Conservation (phyloP, 1,140 invertebrate genomes). For the Neelides sp. region DNA sequence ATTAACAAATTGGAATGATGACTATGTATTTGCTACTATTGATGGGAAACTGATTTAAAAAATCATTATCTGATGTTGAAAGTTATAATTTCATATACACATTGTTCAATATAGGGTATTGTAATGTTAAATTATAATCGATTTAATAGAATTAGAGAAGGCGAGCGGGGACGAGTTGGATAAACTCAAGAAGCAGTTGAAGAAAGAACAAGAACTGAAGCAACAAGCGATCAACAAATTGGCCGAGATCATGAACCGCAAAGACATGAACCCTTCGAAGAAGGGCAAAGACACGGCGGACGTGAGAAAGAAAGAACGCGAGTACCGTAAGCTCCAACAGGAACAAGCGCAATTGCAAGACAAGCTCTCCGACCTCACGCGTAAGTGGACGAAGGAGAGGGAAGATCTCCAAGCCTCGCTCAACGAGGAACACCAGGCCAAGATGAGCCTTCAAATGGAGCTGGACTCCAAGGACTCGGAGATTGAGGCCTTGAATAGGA, state of each 20-base stretch:
- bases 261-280: conserved; percentile 32
- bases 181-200: conserved; percentile 68
- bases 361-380: conserved; percentile 74
- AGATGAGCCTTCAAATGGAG: conserved; percentile 80
- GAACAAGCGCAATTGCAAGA: conserved; percentile 75
- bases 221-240: conserved; percentile 92
- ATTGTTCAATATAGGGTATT: background rate
- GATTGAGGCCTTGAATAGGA: conserved; percentile 79
- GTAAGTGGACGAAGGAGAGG: conserved; percentile 65
- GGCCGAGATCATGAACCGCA: conserved; percentile 86
- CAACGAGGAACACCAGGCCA: conserved; percentile 53
- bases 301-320: conserved; percentile 82
- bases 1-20: conserved; percentile 3
- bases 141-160: conserved; percentile 35
- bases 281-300: conserved; percentile 46
- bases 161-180: conserved; percentile 56
- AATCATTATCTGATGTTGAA: no score
- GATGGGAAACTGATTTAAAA: conserved; percentile 14
- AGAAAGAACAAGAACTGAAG: conserved; percentile 77
- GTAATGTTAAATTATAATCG: no score
- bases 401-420: conserved; percentile 64
- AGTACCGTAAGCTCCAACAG: conserved; percentile 85
- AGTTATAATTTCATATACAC: conserved; percentile 1
- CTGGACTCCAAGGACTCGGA: conserved; percentile 90
- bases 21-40: conserved; percentile 23